Conservation (phyloP, 2,113 vertebrate genomes). For the Oryzias javanicus region DNA sequence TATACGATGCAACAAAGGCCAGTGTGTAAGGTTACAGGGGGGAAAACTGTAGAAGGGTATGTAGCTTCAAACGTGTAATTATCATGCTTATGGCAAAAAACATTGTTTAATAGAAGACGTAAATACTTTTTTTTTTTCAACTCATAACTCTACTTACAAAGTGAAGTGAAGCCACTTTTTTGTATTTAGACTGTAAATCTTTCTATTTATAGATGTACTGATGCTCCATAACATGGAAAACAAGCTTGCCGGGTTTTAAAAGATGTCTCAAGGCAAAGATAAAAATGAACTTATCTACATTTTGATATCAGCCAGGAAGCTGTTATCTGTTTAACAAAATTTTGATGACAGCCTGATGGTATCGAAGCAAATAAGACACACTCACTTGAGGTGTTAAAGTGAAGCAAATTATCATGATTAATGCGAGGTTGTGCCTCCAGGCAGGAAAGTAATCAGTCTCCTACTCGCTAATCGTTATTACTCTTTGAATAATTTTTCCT, state of each 20-base stretch:
- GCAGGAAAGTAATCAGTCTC: constrained; percentile 58
- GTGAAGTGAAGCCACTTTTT: not conserved
- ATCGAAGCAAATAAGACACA: constrained; percentile 45
- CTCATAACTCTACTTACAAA: constrained; percentile 7
- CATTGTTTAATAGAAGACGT: constrained; percentile 16
- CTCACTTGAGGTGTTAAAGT: constrained; percentile 56
- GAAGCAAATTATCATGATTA: constrained; percentile 67
- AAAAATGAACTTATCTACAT: constrained; percentile 12
- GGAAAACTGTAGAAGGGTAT: constrained; percentile 30
- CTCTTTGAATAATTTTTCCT: constrained; percentile 60
- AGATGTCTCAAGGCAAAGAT: constrained; percentile 8
- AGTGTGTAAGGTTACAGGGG: constrained; percentile 46
- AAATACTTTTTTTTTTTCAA: not conserved
- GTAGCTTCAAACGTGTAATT: constrained; percentile 31
- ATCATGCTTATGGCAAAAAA: constrained; percentile 10
- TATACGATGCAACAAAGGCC: constrained; percentile 38
- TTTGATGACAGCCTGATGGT: constrained; percentile 52
- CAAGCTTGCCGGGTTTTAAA: constrained; percentile 5
- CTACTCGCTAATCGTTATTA: constrained; percentile 65
- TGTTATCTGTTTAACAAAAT: constrained; percentile 41
- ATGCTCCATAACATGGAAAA: constrained; percentile 1
- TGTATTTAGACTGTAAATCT: constrained; percentile 13
- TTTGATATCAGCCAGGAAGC: constrained; percentile 42
- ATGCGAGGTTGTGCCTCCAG: constrained; percentile 50
- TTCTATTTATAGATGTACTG: constrained; percentile 8